These are phyloP conservation scores for Pilophorus perplexus DNA, from an alignment of 2,888 invertebrate genomes.

Conservation along the genomic window DNA sequence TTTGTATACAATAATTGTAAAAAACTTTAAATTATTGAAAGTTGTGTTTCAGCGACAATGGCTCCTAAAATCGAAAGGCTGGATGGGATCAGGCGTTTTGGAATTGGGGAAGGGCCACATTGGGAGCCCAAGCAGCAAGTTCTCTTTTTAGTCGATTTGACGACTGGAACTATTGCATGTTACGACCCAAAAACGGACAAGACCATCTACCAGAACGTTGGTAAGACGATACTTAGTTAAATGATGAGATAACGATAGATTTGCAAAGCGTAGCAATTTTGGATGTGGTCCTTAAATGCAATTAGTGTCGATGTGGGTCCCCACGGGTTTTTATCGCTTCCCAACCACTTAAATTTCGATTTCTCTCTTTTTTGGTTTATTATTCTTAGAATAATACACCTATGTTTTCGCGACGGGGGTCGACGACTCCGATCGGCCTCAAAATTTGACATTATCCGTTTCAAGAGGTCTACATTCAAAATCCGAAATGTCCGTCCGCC, in stretches of 20 bases:
- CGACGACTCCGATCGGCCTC: too few species aligned
- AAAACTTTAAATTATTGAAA: not conserved
- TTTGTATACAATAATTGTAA: not conserved
- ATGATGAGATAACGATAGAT: not conserved
- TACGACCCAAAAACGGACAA: constrained; percentile 7
- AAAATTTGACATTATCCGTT: too few species aligned
- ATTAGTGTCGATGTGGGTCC: too few species aligned
- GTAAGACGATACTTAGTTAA: not conserved
- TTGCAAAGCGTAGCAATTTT: too few species aligned
- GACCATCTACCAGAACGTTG: constrained; percentile 17
- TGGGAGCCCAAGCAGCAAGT: constrained; percentile 24
- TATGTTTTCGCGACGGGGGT: too few species aligned
- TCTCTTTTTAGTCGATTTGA: constrained; percentile 19
- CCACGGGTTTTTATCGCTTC: too few species aligned
- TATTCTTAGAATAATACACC: too few species aligned
- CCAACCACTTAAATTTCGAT: too few species aligned
- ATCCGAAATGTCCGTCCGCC: too few species aligned
- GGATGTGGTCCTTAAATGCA: too few species aligned
- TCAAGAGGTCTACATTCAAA: too few species aligned
- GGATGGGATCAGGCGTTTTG: constrained; percentile 11
- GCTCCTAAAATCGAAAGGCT: constrained; percentile 18
- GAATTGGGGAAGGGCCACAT: constrained; percentile 28
- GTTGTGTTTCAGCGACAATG: not conserved
- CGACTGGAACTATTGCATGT: constrained; percentile 14
- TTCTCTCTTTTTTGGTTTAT: too few species aligned